Conservation (phyloP, 1,140 invertebrate species). For the Nymphalis io region DNA sequence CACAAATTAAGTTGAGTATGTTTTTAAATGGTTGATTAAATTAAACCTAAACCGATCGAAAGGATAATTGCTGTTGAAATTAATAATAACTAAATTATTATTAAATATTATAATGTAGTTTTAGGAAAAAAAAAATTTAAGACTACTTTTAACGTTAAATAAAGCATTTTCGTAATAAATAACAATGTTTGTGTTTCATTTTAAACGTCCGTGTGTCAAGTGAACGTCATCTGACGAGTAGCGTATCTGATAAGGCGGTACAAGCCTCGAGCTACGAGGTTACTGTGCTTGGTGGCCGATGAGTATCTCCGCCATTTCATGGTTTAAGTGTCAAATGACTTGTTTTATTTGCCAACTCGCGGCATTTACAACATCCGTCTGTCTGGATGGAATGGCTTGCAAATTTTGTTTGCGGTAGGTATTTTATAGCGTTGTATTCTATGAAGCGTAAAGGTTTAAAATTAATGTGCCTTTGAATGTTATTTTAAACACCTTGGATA, state of each 20-base stretch:
- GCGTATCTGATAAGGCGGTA: conserved; percentile 44
- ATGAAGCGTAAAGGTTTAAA: not conserved
- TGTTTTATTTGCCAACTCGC: conserved; percentile 42
- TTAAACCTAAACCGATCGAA: too few species aligned
- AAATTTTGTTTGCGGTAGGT: conserved; percentile 11
- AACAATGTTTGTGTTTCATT: not conserved
- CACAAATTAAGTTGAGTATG: too few species aligned
- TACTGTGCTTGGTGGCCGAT: conserved; percentile 43
- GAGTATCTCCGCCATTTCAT: conserved; percentile 38
- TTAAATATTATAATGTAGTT: too few species aligned
- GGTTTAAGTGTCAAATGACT: conserved; percentile 40
- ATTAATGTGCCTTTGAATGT: too few species aligned
- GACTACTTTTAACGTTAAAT: too few species aligned
- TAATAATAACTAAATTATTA: too few species aligned
- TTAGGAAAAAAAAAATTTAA: too few species aligned
- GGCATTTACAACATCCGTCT: conserved; percentile 12
- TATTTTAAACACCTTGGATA: too few species aligned
- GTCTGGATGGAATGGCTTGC: conserved; percentile 10
- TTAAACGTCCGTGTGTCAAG: conserved; percentile 25
- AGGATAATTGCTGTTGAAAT: too few species aligned
- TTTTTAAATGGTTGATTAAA: too few species aligned
- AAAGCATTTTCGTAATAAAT: not conserved
- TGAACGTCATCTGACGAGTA: conserved; percentile 43
- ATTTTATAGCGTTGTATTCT: not conserved
- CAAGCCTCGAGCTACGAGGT: conserved; percentile 39